A percentile compares a stretch with the other conserved stretches of the same genome.
Conservation (phyloP, 2,113 vertebrate species). For the Gymnocephalus cernua region DNA sequence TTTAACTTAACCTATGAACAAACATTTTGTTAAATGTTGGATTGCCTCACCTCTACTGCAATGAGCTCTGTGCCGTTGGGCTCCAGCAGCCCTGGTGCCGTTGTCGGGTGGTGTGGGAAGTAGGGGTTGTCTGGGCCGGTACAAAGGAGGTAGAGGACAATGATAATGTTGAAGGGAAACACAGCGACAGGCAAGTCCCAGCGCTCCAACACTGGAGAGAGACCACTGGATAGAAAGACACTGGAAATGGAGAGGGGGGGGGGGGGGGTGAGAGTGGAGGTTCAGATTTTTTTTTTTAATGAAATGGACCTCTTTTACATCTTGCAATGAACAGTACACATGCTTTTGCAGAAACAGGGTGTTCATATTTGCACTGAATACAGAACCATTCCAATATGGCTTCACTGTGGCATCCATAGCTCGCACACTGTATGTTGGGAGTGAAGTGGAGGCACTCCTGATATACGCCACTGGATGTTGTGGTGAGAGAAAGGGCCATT, state of each 20-base stretch:
- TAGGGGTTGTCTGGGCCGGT: constrained; percentile 77
- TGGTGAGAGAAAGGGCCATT: neutral
- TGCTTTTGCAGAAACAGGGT: neutral
- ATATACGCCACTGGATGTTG: neutral
- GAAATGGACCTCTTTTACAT: neutral
- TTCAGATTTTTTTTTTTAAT: neutral
- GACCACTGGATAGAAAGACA: constrained; percentile 79
- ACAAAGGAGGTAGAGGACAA: constrained; percentile 81
- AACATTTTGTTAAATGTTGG: neutral
- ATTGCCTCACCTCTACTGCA: constrained; percentile 62
- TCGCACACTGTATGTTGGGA: neutral
- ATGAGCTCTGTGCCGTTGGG: constrained; percentile 72
- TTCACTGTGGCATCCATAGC: neutral
- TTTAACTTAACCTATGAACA: neutral
- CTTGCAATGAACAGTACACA: neutral
- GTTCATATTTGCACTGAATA: neutral
- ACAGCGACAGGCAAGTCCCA: constrained; percentile 82
- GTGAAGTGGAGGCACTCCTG: neutral
- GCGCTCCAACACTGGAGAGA: constrained; percentile 70
- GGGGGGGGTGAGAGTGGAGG: neutral
- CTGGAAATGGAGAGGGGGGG: constrained; percentile 47
- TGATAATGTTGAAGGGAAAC: constrained; percentile 83
- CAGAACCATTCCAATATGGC: neutral
- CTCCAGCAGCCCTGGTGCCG: constrained; percentile 52
- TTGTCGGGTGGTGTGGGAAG: constrained; percentile 69